These are phyloP conservation scores for Trisateles emortualis DNA, from an alignment of 2,888 invertebrate species.

Conservation along the genomic window DNA sequence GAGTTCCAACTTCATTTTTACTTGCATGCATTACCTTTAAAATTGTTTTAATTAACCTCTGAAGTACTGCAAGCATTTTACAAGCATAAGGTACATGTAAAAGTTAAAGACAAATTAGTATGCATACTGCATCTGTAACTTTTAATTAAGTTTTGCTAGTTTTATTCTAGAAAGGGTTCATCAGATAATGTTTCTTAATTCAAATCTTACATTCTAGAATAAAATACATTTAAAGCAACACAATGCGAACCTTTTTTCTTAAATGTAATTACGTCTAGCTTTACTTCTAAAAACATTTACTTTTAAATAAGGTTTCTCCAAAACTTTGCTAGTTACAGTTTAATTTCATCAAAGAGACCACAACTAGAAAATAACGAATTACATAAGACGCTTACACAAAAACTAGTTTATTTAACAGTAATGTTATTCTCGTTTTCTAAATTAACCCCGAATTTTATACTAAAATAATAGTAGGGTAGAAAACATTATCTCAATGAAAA, in stretches of 20 bases:
- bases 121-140: background rate
- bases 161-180: background rate
- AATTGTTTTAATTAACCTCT: too few species aligned
- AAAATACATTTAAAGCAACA: background rate
- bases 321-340: background rate
- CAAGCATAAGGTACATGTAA: background rate
- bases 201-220: conserved; percentile 1
- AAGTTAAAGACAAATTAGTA: background rate
- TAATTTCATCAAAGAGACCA: background rate
- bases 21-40: too few species aligned
- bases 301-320: background rate
- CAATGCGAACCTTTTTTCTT: conserved; percentile 21
- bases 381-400: background rate
- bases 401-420: background rate
- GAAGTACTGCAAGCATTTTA: too few species aligned
- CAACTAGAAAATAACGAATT: background rate
- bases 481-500: too few species aligned
- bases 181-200: background rate
- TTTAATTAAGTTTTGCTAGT: background rate
- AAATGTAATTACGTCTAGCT: conserved; percentile 12
- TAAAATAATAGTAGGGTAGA: too few species aligned
- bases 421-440: too few species aligned
- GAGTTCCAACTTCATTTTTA: too few species aligned
- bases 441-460: too few species aligned
- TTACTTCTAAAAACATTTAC: background rate